Base-by-base conservation (phyloP, 2,113 vertebrate species). In the Electrona antarctica region DNA sequence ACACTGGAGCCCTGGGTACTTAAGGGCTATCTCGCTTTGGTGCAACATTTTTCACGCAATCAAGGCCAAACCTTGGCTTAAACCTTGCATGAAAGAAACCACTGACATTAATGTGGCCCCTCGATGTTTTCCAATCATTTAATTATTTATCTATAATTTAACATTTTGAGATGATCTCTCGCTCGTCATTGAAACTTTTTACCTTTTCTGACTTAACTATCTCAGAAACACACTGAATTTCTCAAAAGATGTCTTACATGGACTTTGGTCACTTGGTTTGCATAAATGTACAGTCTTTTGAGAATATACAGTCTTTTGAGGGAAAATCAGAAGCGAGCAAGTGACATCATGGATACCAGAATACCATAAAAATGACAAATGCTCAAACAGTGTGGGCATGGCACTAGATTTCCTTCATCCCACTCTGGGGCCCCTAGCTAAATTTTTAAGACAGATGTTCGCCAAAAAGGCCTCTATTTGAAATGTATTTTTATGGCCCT, bases 11-110 rank as follows among this genome's bases (percentile, higher is more conserved):
- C 10, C 6, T 10, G 14, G 21, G 10, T 47, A 64, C 58, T 71
- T 59, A 47, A 66, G 68, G 7, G 41, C 33, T 75, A 69, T 76
- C 65, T 82, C 62, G 67, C 15, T 33, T 70, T 57, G 73, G 55
- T 50, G 8, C 13, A 68, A 54, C 21, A 51, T 58, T 13, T 41
- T 41, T 11, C 51, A 47, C 7, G 7, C 7, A 6, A 41, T 3
- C 33, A 6, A 41, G 33, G 5, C 33, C 1, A 41, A 41, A 41
- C 3, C 50, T 50, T 64, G 8, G 8, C 8, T 13, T 70, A 7
- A 61, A 50, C 10, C 10, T 8, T 46, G 56, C 55, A 11, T 33
- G 62, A 15, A 9, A 46, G 14, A 63, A 63, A 63, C 29, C 59
- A 45, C 10, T 60, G 29, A 33, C 57, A 59, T 59, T 29, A 29